Conservation (phyloP, 1,140 invertebrate species). For the Calliopsis andreniformis region DNA sequence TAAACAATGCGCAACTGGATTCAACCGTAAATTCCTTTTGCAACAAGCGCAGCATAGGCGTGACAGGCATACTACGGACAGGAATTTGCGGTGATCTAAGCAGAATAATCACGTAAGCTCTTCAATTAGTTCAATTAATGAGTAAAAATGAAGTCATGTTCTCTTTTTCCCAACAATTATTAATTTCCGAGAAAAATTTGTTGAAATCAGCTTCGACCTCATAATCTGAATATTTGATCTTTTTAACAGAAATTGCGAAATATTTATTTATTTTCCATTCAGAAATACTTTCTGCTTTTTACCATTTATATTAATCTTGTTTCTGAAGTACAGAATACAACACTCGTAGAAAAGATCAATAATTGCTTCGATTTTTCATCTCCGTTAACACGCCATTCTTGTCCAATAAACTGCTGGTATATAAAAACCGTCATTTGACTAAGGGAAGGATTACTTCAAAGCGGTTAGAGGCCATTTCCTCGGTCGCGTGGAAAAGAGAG, state of each 20-base stretch:
- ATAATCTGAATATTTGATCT: no score
- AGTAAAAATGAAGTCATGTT: background rate
- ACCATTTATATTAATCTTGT: no score
- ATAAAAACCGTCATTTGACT: constrained; percentile 34
- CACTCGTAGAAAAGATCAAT: no score
- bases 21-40: constrained; percentile 5
- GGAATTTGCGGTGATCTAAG: constrained; percentile 29
- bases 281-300: no score
- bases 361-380: background rate
- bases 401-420: constrained; percentile 9
- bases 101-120: constrained; percentile 4
- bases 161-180: background rate
- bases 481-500: constrained; percentile 20
- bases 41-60: background rate
- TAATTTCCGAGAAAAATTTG: no score
- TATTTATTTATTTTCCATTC: no score
- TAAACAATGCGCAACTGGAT: constrained; percentile 42
- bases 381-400: background rate
- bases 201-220: no score
- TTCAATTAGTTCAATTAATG: background rate
- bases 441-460: constrained; percentile 35
- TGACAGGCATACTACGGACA: background rate
- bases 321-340: no score
- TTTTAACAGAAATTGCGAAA: no score
- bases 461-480: constrained; percentile 32